Evolutionary conservation across 2,113 vertebrate genomes (phyloP).

Genomic region (Gallinago undulata): DNA sequence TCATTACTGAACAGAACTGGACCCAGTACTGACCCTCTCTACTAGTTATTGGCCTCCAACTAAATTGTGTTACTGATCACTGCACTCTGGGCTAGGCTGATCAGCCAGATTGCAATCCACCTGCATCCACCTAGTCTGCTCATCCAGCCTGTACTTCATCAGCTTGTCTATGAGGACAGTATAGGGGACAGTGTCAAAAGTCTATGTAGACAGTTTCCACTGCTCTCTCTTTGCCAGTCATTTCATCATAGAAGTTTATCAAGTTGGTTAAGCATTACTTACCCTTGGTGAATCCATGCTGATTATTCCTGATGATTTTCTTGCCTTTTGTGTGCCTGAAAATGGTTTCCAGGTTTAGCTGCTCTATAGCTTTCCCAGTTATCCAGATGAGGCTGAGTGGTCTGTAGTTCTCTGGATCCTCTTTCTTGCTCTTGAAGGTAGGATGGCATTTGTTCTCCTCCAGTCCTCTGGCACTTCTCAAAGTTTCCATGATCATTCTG

Average conservation of each 20-base stretch:
- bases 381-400: not conserved
- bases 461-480: not conserved
- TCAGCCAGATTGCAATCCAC: not conserved
- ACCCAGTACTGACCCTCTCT: no score
- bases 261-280: not conserved
- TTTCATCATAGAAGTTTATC: not conserved
- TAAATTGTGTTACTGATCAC: not conserved
- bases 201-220: not conserved
- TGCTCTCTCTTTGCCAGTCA: not conserved
- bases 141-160: not conserved
- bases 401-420: not conserved
- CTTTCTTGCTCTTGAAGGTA: not conserved
- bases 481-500: not conserved
- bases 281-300: not conserved
- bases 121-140: not conserved
- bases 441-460: not conserved
- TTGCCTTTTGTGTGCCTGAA: not conserved
- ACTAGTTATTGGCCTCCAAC: not conserved
- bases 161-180: not conserved
- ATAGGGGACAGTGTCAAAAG: not conserved
- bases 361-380: not conserved
- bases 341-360: not conserved
- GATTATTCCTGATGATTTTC: not conserved
- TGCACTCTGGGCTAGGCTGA: not conserved
- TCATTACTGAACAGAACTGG: not conserved